phyloP scores from a whole-genome alignment of 2,888 invertebrate species.

The Nomada ferruginata region DNA sequence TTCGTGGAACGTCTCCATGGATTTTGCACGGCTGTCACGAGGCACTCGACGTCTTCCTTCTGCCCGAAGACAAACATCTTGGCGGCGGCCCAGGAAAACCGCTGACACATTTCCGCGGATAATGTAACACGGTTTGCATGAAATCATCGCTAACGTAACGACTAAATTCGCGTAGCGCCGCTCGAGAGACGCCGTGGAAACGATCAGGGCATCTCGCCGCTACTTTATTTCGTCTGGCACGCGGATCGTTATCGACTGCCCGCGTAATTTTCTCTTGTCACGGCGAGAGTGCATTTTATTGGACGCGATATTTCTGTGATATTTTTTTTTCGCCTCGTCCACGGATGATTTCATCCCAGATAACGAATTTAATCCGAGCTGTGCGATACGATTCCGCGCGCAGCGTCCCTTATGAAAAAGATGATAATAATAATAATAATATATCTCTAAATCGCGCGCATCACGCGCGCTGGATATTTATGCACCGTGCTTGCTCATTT shows the following conservation, averaged over 20 bases:
- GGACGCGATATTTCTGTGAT: background rate
- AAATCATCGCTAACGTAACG: slow-evolving; percentile 56
- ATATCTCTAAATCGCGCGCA: too few relatives aligned
- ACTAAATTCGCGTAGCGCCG: slow-evolving; percentile 48
- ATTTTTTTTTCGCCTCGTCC: background rate
- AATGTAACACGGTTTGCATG: slow-evolving; percentile 56
- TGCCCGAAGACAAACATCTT: slow-evolving; percentile 51
- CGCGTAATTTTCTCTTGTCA: background rate
- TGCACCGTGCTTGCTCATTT: too few relatives aligned
- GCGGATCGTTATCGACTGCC: slow-evolving; percentile 21
- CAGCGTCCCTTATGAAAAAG: too few relatives aligned
- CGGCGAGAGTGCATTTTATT: background rate
- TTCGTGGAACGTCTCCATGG: background rate
- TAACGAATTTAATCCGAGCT: background rate
- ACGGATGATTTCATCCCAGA: background rate
- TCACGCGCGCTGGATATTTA: too few relatives aligned
- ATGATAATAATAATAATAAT: too few relatives aligned
- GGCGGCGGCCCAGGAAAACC: slow-evolving; percentile 66
- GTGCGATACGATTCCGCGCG: background rate
- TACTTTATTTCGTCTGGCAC: slow-evolving; percentile 20
- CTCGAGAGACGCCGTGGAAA: slow-evolving; percentile 37
- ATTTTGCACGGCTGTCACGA: slow-evolving; percentile 34
- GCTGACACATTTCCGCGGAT: slow-evolving; percentile 68
- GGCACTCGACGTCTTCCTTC: slow-evolving; percentile 27
- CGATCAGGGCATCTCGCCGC: background rate